These are phyloP conservation scores for Callipepla squamata DNA, from an alignment of 2,113 vertebrate species.

Conservation along the genomic window DNA sequence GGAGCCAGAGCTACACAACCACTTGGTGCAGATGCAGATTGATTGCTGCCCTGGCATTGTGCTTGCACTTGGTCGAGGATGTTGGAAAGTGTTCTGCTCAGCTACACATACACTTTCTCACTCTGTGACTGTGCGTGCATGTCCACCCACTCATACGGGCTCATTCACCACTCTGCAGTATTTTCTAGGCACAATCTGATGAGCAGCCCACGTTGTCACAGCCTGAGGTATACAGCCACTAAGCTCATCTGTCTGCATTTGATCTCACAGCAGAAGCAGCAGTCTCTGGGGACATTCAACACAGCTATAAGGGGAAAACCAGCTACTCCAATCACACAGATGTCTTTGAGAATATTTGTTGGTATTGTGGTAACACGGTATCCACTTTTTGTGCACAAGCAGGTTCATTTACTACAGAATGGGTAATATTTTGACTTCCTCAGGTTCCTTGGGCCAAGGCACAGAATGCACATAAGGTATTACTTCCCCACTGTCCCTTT, in stretches of 20 bases:
- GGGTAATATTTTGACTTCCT: neutral
- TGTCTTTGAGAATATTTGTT: neutral
- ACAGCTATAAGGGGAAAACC: slow-evolving; percentile 3
- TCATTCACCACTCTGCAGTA: neutral
- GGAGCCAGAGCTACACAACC: neutral
- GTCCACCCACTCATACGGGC: neutral
- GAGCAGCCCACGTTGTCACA: neutral
- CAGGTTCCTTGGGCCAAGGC: neutral
- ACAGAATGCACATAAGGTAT: neutral
- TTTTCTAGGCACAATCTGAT: neutral
- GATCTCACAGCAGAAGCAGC: neutral
- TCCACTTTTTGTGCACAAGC: neutral
- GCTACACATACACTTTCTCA: accelerated
- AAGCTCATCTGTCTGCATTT: neutral
- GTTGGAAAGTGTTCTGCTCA: neutral
- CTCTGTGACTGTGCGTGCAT: neutral
- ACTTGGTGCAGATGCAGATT: neutral
- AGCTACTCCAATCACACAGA: accelerated
- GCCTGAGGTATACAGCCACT: neutral
- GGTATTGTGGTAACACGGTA: neutral
- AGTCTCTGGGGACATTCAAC: neutral
- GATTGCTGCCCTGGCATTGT: neutral
- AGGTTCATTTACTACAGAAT: neutral
- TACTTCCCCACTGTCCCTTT: neutral
- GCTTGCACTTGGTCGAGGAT: neutral